Percentiles rank a stretch among this genome's conserved stretches.
These are phyloP conservation scores for Dendrocopos noguchii DNA, from an alignment of 2,113 vertebrate genomes.

Conservation along the genomic window DNA sequence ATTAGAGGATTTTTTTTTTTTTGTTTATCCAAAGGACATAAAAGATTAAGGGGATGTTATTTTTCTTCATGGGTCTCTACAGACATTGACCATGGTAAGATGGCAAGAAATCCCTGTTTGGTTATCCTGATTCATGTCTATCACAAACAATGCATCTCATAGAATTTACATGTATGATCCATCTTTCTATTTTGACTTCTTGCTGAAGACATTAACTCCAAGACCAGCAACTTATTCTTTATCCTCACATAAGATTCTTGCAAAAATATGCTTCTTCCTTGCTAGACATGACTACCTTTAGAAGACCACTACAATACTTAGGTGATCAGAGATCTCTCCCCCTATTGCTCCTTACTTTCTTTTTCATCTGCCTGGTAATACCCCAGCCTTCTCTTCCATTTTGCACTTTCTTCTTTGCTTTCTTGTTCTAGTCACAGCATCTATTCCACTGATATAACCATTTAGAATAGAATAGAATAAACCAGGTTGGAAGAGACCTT, in stretches of 20 bases:
- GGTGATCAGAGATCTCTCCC: background rate
- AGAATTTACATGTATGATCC: background rate
- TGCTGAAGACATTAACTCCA: background rate
- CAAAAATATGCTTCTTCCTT: background rate
- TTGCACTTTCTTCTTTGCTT: background rate
- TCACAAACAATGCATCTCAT: background rate
- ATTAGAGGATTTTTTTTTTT: background rate
- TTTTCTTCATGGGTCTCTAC: background rate
- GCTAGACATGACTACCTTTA: background rate
- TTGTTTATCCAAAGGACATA: background rate
- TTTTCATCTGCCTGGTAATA: background rate
- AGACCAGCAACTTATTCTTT: background rate
- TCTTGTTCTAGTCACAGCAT: background rate
- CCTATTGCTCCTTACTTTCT: background rate
- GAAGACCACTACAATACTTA: background rate
- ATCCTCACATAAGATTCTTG: background rate
- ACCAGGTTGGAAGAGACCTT: too few species aligned
- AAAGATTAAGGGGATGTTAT: background rate
- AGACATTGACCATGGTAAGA: rapidly evolving
- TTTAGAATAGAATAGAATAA: too few species aligned
- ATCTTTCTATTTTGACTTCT: background rate
- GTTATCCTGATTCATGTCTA: background rate
- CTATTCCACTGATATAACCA: background rate
- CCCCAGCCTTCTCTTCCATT: background rate
- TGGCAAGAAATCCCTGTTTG: background rate